phyloP scores from a whole-genome alignment of 2,113 vertebrate species.

The Chunga burmeisteri region DNA sequence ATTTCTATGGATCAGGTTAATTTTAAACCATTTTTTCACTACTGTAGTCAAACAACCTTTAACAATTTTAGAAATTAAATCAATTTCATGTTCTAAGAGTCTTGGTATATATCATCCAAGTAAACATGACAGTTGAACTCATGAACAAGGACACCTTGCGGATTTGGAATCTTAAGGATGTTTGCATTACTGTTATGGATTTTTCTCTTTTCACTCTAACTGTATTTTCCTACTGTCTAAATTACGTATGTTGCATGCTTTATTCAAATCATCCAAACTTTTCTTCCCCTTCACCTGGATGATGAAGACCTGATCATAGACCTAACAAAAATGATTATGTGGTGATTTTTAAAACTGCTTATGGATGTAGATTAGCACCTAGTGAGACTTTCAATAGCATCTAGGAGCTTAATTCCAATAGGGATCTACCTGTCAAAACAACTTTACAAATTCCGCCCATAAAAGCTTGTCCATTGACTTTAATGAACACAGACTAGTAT shows the following conservation, averaged over 20 bases:
- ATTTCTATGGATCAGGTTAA: background rate
- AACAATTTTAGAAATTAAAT: background rate
- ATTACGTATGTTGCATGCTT: background rate
- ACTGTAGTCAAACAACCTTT: background rate
- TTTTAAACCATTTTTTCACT: background rate
- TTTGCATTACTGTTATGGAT: background rate
- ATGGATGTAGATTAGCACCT: background rate
- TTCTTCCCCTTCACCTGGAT: background rate
- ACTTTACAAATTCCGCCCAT: background rate
- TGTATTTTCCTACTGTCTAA: background rate
- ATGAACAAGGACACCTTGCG: background rate
- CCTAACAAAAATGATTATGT: background rate
- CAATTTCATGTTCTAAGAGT: background rate
- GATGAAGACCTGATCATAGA: background rate
- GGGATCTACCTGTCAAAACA: background rate
- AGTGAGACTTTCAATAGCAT: background rate
- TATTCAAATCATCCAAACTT: background rate
- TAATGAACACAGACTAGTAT: background rate
- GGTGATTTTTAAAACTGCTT: background rate
- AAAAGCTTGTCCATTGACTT: background rate
- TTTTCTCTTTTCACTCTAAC: background rate
- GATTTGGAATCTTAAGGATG: background rate
- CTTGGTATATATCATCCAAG: rapidly evolving
- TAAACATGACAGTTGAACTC: background rate
- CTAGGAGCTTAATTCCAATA: background rate